Evolutionary conservation across 2,797 vertebrate genomes (phyloP).

Genomic region (Bradypus variegatus): DNA sequence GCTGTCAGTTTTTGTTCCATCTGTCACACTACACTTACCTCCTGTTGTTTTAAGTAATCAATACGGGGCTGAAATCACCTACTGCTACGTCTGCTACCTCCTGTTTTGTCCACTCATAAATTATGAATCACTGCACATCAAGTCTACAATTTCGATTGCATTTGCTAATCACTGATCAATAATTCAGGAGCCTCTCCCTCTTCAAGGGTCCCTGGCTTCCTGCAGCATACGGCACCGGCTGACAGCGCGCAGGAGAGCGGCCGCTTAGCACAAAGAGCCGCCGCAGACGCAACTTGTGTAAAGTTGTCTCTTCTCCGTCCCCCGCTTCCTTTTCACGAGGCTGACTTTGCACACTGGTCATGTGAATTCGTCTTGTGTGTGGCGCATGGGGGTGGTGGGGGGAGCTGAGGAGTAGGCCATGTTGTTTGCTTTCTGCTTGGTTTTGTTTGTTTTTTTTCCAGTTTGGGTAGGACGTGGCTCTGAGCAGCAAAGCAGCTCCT

Average conservation of each 20-base stretch:
- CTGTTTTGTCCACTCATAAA: conserved; percentile 98
- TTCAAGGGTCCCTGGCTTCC: conserved; percentile 88
- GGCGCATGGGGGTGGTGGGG: conserved; percentile 70
- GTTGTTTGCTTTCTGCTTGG: background rate
- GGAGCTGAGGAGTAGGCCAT: conserved; percentile 61
- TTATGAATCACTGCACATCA: conserved; percentile 90
- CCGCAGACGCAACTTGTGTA: conserved; percentile 76
- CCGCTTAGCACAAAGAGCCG: conserved; percentile 79
- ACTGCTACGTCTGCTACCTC: conserved; percentile 88
- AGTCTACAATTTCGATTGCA: conserved; percentile 98
- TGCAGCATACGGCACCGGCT: conserved; percentile 88
- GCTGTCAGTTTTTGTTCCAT: conserved; percentile 83
- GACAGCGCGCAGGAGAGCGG: conserved; percentile 74
- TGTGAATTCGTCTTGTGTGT: conserved; percentile 36
- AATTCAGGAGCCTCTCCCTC: conserved; percentile 90
- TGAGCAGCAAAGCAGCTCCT: conserved; percentile 68
- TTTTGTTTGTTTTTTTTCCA: conserved; percentile 65
- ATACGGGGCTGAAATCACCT: conserved; percentile 97
- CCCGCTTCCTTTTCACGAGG: conserved; percentile 45
- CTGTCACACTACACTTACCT: conserved; percentile 92
- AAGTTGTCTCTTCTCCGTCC: conserved; percentile 67
- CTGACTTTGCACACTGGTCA: conserved; percentile 55
- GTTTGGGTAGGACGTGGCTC: conserved; percentile 69
- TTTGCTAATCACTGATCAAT: conserved; percentile 99
- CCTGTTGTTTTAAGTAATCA: conserved; percentile 97